These are phyloP conservation scores for Phoenicopterus ruber DNA, from an alignment of 2,113 vertebrate genomes.

Conservation along the genomic window DNA sequence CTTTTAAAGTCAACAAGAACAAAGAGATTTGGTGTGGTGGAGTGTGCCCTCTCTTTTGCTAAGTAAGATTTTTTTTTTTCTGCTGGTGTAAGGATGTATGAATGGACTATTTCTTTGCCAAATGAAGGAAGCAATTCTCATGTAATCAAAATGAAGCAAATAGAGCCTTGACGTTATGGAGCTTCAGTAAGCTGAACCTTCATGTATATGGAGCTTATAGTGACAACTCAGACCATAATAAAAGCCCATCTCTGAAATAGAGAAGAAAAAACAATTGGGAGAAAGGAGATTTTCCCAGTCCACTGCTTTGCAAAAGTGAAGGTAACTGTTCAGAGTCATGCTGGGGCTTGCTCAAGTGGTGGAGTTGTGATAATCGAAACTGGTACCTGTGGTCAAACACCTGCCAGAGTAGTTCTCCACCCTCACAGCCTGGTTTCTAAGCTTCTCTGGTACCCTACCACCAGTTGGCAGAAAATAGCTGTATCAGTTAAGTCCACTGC, in stretches of 20 bases:
- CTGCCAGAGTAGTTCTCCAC: neutral
- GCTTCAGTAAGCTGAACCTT: neutral
- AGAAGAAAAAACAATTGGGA: fast-evolving
- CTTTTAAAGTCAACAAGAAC: neutral
- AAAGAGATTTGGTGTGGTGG: neutral
- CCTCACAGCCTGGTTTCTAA: neutral
- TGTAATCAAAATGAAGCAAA: neutral
- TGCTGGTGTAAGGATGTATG: neutral
- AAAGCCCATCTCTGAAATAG: neutral
- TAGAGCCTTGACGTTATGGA: neutral
- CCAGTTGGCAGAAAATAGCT: neutral
- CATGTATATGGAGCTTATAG: neutral
- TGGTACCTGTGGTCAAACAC: neutral
- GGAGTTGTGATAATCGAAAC: neutral
- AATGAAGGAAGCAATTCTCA: neutral
- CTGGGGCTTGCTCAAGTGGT: neutral
- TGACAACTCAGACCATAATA: neutral
- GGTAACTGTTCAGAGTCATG: neutral
- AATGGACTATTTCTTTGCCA: neutral
- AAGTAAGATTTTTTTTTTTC: neutral
- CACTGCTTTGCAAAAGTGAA: neutral
- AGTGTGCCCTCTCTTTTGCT: neutral
- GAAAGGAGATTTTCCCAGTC: neutral
- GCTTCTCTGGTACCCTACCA: neutral
- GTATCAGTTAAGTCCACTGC: neutral